Conservation (phyloP, 1,140 invertebrate species). For the Nasonia vitripennis region DNA sequence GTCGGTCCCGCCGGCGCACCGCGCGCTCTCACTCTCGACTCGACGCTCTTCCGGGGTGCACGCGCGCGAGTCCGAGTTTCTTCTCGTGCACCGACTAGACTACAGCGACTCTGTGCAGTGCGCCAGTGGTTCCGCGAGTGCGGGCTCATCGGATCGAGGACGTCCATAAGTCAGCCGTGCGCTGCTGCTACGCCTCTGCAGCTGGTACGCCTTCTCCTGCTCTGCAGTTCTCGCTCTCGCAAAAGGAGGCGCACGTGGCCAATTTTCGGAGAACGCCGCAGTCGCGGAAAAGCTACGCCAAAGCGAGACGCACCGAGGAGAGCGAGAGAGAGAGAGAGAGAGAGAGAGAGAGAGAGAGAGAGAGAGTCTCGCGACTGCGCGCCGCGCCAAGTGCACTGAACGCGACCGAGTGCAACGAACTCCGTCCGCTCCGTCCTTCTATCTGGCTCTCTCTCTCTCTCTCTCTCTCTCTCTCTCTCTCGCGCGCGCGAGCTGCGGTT, state of each 20-base stretch:
- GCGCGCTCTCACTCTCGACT: not conserved
- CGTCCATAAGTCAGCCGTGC: not conserved
- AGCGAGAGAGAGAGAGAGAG: too few species aligned
- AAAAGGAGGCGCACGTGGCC: too few species aligned
- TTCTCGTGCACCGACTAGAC: not conserved
- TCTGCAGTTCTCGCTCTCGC: too few species aligned
- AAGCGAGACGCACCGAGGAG: not conserved
- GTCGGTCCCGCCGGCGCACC: not conserved
- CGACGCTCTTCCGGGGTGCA: not conserved
- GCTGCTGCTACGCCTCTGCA: not conserved
- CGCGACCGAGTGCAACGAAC: conserved; percentile 71
- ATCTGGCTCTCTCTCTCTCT: conserved; percentile 47
- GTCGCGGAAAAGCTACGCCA: conserved; percentile 24
- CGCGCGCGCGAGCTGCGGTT: conserved; percentile 47
- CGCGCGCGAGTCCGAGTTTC: not conserved
- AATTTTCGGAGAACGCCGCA: conserved; percentile 5
- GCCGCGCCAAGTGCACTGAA: conserved; percentile 65
- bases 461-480: conserved; percentile 49
- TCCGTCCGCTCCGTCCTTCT: conserved; percentile 60
- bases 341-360: conserved; percentile 26
- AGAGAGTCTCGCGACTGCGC: conserved; percentile 42
- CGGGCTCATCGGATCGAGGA: not conserved
- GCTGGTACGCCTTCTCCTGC: not conserved
- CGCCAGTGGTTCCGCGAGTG: not conserved
- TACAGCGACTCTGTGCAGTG: too few species aligned